A percentile compares a stretch with the other conserved stretches of the same genome.
Evolutionary conservation across 2,888 invertebrate species (phyloP).

Genomic region (Tetranychus piercei): DNA sequence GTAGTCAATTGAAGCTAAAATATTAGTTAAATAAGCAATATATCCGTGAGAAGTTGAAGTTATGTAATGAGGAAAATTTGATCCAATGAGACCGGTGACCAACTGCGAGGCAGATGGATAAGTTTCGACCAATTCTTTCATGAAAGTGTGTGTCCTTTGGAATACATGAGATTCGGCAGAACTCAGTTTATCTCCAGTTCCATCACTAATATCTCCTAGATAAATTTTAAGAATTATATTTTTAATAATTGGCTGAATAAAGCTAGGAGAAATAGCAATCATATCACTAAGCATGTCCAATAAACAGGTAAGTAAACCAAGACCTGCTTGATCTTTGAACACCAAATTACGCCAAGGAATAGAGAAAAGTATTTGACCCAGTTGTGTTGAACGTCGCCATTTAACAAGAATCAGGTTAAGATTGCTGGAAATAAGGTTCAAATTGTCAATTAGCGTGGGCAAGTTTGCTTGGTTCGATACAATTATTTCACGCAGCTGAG

Average conservation of each 20-base stretch:
- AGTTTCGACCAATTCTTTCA: constrained; percentile 7
- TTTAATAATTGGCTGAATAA: neutral
- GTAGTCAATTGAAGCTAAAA: neutral
- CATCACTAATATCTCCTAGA: neutral
- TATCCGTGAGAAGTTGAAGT: neutral
- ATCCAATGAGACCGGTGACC: neutral
- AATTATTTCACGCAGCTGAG: neutral
- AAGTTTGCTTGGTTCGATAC: neutral
- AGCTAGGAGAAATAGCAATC: neutral
- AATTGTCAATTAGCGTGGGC: neutral
- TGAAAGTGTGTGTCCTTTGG: neutral
- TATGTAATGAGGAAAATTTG: neutral
- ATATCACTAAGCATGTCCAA: neutral
- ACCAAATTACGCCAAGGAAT: neutral
- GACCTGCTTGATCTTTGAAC: neutral
- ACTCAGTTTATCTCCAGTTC: neutral
- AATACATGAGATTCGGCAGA: neutral
- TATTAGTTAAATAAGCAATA: constrained; percentile 4
- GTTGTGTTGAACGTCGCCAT: neutral
- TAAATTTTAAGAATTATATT: constrained; percentile 9
- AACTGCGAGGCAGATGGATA: neutral
- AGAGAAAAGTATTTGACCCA: neutral
- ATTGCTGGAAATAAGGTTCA: neutral
- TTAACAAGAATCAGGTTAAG: neutral
- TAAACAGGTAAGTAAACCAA: neutral